Evolutionary conservation across 2,888 invertebrate species (phyloP), one percentile per base, ranked within the genome.

Genomic region (Buathra laborator): DNA sequence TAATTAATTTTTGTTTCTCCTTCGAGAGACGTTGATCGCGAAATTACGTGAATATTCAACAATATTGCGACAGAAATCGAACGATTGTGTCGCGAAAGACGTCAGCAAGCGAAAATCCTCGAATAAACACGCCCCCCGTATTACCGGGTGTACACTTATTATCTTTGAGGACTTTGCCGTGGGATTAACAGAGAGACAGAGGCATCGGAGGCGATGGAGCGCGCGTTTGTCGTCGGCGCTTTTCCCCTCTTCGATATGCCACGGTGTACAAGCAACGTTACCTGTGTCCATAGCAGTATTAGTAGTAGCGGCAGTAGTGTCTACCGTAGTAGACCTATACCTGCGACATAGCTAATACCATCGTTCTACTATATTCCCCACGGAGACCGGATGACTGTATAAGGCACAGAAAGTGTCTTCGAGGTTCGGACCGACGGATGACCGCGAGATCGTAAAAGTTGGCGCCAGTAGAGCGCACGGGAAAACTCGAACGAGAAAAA

Each of bases 401-500:
- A 71, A 62, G 10, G 29, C 43, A 16, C 46, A 29, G n/a, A 43
- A 10, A 71, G 66, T 64, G 62, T 72, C 66, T 75, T 80, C 76
- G 77, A 53, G 75, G 82, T 81, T 67, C 76, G 86, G 68, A 85
- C 81, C 84, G 86, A 85, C 84, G 85, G 85, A 86, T 85, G 81
- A 86, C 81, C 83, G 76, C 84, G 79, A 76, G 85, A 85, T 88
- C 88, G 86, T 88, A 88, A 88, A 88, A 86, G 64, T 86, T 86
- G 88, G 88, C 87, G 88, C 88, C 88, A 86, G 62, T 80, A 74
- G 14, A 77, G 56, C 77, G 66, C 78, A 74, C 59, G 51, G 10
- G 48, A 56, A 12, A 75, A 74, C 79, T 76, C 66, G 62, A 75
- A 79, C 74, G 56, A 62, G 37, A 72, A 71, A 80, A 46, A 53